These are phyloP conservation scores for Tenthredo mesomela DNA, from an alignment of 2,888 invertebrate species.

Conservation along the genomic window DNA sequence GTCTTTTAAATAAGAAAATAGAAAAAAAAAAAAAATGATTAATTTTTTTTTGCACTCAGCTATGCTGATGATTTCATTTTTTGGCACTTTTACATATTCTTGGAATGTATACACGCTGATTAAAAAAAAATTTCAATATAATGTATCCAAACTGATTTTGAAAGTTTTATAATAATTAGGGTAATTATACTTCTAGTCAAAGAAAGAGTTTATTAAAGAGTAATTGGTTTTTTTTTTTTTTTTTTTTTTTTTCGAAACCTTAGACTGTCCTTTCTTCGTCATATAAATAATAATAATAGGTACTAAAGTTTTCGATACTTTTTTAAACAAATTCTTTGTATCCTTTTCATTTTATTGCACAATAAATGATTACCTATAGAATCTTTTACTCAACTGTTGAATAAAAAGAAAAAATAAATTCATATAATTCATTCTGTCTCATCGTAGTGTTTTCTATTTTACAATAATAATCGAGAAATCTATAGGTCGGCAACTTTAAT, in stretches of 20 bases:
- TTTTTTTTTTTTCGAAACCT: too few relatives aligned
- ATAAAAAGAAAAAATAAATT: background rate
- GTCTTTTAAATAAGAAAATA: background rate
- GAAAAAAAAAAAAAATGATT: background rate
- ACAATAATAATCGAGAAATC: constrained; percentile 45
- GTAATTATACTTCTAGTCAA: background rate
- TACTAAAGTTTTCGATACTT: constrained; percentile 16
- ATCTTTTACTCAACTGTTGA: constrained; percentile 13
- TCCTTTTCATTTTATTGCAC: constrained; percentile 45
- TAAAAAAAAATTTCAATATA: constrained; percentile 34
- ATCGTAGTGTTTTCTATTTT: constrained; percentile 24
- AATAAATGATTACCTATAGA: constrained; percentile 40
- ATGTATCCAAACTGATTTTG: background rate
- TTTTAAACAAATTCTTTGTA: constrained; percentile 14
- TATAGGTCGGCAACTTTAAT: constrained; percentile 32
- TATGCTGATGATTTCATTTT: constrained; percentile 21
- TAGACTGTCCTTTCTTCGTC: constrained; percentile 19
- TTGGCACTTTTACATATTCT: constrained; percentile 39
- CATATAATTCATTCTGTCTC: constrained; percentile 8
- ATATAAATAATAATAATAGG: constrained; percentile 10
- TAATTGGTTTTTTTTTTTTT: constrained; percentile 10
- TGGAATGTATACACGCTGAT: constrained; percentile 43
- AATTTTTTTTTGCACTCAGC: constrained; percentile 26
- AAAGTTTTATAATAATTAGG: background rate
- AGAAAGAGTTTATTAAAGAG: background rate